These are phyloP conservation scores for Barypeithes pellucidus DNA, from an alignment of 2,888 invertebrate genomes.

Conservation along the genomic window DNA sequence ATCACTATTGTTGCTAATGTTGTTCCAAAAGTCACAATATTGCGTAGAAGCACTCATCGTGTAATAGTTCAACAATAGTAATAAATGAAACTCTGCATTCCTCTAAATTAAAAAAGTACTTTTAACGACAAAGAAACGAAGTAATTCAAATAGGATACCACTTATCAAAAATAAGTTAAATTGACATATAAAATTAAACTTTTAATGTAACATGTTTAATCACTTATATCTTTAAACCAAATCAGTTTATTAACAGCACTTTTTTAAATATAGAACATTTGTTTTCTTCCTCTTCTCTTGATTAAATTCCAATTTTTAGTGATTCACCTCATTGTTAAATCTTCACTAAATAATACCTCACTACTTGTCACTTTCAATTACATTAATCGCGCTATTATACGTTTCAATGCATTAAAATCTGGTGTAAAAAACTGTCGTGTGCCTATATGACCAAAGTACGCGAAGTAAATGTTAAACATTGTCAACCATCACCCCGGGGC, in stretches of 20 bases:
- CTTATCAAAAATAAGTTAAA: not conserved
- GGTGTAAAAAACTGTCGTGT: constrained; percentile 43
- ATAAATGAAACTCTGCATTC: too few species aligned
- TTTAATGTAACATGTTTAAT: not conserved
- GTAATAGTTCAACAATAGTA: not conserved
- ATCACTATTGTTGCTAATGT: constrained; percentile 49
- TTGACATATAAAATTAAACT: not conserved
- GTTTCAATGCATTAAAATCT: not conserved
- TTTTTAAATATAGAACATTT: too few species aligned
- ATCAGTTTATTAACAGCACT: too few species aligned
- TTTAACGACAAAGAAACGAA: not conserved
- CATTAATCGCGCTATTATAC: not conserved
- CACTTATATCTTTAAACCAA: too few species aligned
- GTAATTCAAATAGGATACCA: not conserved
- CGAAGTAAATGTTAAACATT: constrained; percentile 70
- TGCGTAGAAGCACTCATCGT: constrained; percentile 67
- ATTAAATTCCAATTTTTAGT: not conserved
- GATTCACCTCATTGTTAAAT: not conserved
- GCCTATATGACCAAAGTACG: constrained; percentile 67
- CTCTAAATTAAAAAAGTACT: too few species aligned
- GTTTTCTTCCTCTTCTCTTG: too few species aligned
- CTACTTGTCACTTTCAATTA: not conserved
- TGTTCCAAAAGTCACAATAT: constrained; percentile 66
- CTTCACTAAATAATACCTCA: not conserved
- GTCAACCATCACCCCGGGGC: constrained; percentile 69